Conservation (phyloP, 2,888 invertebrate genomes). For the Cosmia trapezina region DNA sequence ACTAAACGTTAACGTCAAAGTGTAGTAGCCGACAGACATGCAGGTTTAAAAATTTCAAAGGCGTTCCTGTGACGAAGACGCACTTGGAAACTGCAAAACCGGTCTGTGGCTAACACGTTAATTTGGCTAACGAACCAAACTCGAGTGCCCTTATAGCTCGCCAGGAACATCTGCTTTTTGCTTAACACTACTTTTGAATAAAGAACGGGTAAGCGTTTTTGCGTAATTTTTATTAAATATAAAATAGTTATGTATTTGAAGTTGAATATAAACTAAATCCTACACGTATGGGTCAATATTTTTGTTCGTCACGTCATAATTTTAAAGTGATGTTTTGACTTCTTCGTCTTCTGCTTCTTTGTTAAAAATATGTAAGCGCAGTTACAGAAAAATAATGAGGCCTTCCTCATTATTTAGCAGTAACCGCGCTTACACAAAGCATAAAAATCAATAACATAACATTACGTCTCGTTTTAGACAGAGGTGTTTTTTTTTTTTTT, state of each 20-base stretch:
- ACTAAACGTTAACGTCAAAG: constrained; percentile 49
- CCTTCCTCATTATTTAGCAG: too few relatives aligned
- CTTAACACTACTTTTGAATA: constrained; percentile 72
- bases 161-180: constrained; percentile 75
- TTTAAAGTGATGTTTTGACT: neutral
- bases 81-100: constrained; percentile 70
- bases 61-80: constrained; percentile 70
- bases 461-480: too few relatives aligned
- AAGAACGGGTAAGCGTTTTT: constrained; percentile 58
- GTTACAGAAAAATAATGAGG: too few relatives aligned
- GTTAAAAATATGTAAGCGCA: neutral
- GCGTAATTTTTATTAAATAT: neutral
- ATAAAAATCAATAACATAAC: too few relatives aligned
- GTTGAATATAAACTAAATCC: constrained; percentile 6
- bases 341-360: neutral
- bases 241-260: constrained; percentile 8
- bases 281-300: neutral
- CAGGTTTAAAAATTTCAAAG: constrained; percentile 66
- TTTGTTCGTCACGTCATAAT: neutral
- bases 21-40: constrained; percentile 50
- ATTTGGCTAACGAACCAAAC: constrained; percentile 86
- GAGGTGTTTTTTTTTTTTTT: too few relatives aligned
- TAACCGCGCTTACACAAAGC: too few relatives aligned
- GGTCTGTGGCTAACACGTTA: constrained; percentile 80
- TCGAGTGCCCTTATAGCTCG: constrained; percentile 76